Base-by-base conservation (phyloP, 2,797 vertebrate species). In the Echiichthys vipera region DNA sequence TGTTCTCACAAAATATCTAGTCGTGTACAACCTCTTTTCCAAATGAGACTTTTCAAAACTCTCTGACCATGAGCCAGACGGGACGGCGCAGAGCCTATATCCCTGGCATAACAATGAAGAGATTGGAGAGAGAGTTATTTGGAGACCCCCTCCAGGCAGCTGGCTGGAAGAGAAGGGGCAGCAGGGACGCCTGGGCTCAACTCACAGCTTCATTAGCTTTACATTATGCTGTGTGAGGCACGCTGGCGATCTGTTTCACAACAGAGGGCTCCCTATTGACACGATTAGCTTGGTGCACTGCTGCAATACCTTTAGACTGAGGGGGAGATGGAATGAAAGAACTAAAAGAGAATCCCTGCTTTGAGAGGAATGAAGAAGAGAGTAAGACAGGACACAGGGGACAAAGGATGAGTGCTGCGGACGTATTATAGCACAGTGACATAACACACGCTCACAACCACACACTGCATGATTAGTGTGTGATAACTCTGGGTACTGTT, bases 151-250 rank as follows among this genome's bases (percentile, higher is more conserved):
- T 65, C 43, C 59, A 36, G 74, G 66, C 53, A 49, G 65, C 69
- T 64, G 63, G 57, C 50, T 46, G 37, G 34, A 47, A 47, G 69
- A 18, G 55, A 67, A 25, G 6, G 55, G 63, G 59, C 53, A 74
- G n/a, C 34, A 45, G 49, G 65, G 69, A 46, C 37, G 71, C 58
- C 45, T 54, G 3, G 7, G 76, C 63, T 76, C 56, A 46, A 50
- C 67, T 75, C 71, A n/a, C 65, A 50, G 73, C 68, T 83, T 83
- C 76, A 79, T 85, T 77, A 84, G 78, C 65, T 70, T 66, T 54
- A 72, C 49, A 86, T 80, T 82, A 83, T 77, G 73, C 73, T 70
- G 51, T 11, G 45, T 30, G 40, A 70, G 40, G 73, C 62, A 62
- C 14, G 24, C 51, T 20, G 64, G 67, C 3, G 39, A 74, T 77